These are phyloP conservation scores for Aquatica leii DNA, from an alignment of 2,888 invertebrate species.

Conservation along the genomic window DNA sequence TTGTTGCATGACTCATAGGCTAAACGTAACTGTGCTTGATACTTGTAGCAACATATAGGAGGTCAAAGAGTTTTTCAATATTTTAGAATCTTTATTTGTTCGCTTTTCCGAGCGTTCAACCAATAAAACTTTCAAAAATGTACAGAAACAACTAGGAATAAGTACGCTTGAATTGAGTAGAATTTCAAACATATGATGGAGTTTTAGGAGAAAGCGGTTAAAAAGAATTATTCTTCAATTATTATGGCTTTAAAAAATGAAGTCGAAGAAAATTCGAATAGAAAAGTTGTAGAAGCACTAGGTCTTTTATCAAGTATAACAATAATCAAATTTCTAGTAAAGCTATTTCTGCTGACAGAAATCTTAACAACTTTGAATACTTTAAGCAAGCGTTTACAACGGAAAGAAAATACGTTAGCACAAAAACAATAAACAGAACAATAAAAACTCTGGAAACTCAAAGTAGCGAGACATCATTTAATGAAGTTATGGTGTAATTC, in stretches of 20 bases:
- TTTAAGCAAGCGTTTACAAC: neutral
- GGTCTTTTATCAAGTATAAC: neutral
- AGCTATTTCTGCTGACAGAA: no score
- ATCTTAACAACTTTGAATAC: neutral
- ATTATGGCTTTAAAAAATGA: no score
- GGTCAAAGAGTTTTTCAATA: slow-evolving; percentile 14
- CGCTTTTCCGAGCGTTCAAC: no score
- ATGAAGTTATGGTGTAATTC: no score
- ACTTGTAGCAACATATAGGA: neutral
- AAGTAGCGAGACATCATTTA: no score
- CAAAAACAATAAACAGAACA: no score
- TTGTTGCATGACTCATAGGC: slow-evolving; percentile 8
- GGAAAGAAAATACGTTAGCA: no score
- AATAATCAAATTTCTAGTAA: neutral
- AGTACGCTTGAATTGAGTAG: neutral
- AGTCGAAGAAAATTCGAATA: neutral
- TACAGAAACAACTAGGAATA: no score
- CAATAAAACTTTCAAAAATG: slow-evolving; percentile 1
- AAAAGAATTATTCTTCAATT: no score
- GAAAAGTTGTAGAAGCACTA: neutral
- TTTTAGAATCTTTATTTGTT: no score
- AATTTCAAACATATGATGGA: neutral
- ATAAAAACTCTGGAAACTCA: no score
- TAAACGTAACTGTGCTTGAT: slow-evolving; percentile 14
- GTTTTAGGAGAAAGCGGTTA: neutral